A percentile compares a stretch with the other conserved stretches of the same genome.
phyloP scores from a whole-genome alignment of 2,113 vertebrate genomes.

The Pseudorhombus dupliciocellatus region DNA sequence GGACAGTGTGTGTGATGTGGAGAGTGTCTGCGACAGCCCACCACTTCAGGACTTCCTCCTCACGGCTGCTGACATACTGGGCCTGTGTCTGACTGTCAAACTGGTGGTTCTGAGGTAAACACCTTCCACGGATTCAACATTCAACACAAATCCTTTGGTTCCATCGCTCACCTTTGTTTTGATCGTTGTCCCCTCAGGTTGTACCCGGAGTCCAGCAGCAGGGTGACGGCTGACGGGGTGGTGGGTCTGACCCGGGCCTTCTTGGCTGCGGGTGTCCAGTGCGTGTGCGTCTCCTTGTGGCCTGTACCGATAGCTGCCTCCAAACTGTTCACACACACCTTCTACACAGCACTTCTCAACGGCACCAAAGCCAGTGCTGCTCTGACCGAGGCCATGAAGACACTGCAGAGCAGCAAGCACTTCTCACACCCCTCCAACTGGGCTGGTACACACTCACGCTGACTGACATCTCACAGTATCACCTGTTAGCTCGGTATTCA shows the following conservation, averaged over 20 bases:
- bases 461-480: not conserved
- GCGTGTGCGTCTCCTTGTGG: conserved; percentile 93
- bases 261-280: conserved; percentile 91
- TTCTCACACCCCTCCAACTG: conserved; percentile 95
- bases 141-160: not conserved
- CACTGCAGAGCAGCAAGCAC: conserved; percentile 90
- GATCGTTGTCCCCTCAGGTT: conserved; percentile 64
- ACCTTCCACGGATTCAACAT: not conserved
- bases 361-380: conserved; percentile 91
- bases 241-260: conserved; percentile 92
- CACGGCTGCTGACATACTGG: conserved; percentile 92
- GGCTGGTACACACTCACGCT: conserved; percentile 83
- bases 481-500: not conserved
- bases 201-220: conserved; percentile 89
- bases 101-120: conserved; percentile 88
- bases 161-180: not conserved
- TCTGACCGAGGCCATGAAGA: conserved; percentile 92
- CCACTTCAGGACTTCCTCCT: conserved; percentile 94
- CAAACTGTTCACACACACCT: conserved; percentile 90
- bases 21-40: conserved; percentile 89
- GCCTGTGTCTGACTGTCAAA: conserved; percentile 87
- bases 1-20: conserved; percentile 88
- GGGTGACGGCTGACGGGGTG: conserved; percentile 89
- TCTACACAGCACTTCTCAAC: conserved; percentile 89
- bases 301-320: conserved; percentile 89